These are phyloP conservation scores for Myotis myotis DNA, from an alignment of 2,797 vertebrate species.

Conservation along the genomic window DNA sequence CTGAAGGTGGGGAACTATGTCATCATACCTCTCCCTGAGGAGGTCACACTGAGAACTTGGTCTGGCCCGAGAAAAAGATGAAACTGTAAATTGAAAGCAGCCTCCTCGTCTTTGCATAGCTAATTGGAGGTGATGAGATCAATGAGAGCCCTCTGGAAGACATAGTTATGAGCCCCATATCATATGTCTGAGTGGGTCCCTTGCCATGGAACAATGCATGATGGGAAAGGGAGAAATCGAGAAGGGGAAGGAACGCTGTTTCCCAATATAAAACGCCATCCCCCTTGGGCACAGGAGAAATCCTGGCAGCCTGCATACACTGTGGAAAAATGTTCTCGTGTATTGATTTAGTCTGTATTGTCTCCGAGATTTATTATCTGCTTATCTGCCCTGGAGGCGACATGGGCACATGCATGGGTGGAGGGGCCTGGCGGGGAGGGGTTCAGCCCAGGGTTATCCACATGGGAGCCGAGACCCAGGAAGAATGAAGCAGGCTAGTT, in stretches of 20 bases:
- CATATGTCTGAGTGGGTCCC: not conserved
- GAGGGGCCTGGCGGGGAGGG: fast-evolving
- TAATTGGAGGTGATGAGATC: not conserved
- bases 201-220: not conserved
- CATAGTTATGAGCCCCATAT: not conserved
- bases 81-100: not conserved
- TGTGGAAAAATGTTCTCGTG: not conserved
- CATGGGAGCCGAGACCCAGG: not conserved
- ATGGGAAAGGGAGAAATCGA: not conserved
- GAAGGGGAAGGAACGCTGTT: not conserved
- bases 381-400: not conserved
- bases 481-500: not conserved
- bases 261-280: not conserved
- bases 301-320: not conserved
- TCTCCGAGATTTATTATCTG: not conserved
- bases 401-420: fast-evolving
- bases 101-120: not conserved
- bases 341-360: not conserved
- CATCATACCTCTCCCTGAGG: not conserved
- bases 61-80: not conserved
- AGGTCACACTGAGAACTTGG: not conserved
- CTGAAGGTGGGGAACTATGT: not conserved
- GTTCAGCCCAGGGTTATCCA: not conserved
- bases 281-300: not conserved
- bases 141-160: not conserved